Base-by-base conservation (phyloP, 2,888 invertebrate species). In the Ornithoptera priamus region DNA sequence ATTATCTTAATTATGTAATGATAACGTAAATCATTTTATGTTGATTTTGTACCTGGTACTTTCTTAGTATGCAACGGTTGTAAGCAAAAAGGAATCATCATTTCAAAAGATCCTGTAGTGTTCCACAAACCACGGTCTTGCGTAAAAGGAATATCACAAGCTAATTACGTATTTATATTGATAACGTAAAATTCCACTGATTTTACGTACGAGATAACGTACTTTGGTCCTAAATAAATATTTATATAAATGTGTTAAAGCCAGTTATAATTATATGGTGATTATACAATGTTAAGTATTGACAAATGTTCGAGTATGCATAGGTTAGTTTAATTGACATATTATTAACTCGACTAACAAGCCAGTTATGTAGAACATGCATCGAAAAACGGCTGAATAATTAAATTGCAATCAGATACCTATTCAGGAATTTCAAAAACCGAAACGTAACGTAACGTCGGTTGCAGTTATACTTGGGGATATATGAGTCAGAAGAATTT, bases 401-500 rank as follows among this genome's bases (percentile, higher is more conserved):
- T 87, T 83, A 85, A 88, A 85, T 82, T 76, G 81, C 85, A 87
- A 88, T 88, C 85, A 87, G 88, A 86, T 86, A 84, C 81, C 82
- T 81, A 81, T 84, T 82, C 78, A 75, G 80, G 76, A 82, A 86
- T 86, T 84, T 81, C 78, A 79, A 85, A 70, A 84, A 82, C 79
- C 76, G 72, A 77, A 77, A 74, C 75, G 72, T 73, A 77, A 79
- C 80, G 79, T 77, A 77, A 77, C 81, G 77, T 84, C 78, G 78
- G 77, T 50, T 79, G 80, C 83, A 85, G 86, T 85, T 84, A 85
- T 83, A 84, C 84, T 84, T 82, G 79, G 80, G 81, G 84, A 87
- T 86, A 84, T 87, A 86, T 84, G 84, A 87, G 81, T 82, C 75
- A 79, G 84, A 89, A 87, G 88, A 90, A 89, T 90, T 90, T 89